These are phyloP conservation scores for Rambutsinella grinnellia DNA, from an alignment of 2,888 invertebrate genomes.

Conservation along the genomic window DNA sequence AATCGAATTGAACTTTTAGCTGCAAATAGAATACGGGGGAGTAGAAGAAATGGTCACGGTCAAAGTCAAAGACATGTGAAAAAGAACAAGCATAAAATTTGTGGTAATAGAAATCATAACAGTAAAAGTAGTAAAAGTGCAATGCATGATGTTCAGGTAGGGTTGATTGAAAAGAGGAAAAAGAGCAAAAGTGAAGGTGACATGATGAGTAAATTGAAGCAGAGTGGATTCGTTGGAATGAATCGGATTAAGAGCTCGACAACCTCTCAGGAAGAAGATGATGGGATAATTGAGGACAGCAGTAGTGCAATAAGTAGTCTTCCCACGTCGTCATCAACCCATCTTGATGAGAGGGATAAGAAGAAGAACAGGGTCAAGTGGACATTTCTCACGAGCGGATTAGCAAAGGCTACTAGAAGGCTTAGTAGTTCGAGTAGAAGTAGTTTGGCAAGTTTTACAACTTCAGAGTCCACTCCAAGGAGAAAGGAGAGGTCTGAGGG, in stretches of 20 bases:
- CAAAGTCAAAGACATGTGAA: not conserved
- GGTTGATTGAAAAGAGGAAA: not conserved
- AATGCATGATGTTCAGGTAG: not conserved
- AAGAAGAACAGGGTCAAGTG: slow-evolving; percentile 39
- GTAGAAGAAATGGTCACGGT: not conserved
- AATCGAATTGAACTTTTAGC: not conserved
- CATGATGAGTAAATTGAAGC: slow-evolving; percentile 16
- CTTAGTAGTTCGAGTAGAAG: slow-evolving; percentile 36
- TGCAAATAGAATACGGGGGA: not conserved
- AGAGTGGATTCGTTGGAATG: slow-evolving; percentile 14
- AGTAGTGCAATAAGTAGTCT: slow-evolving; percentile 39
- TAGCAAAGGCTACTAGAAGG: slow-evolving; percentile 44
- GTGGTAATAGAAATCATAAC: slow-evolving; percentile 6
- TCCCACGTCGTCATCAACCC: slow-evolving; percentile 21
- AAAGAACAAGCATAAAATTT: not conserved
- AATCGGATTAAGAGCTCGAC: slow-evolving; percentile 19
- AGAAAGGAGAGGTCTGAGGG: slow-evolving; percentile 9
- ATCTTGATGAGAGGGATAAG: not conserved
- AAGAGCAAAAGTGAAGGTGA: not conserved
- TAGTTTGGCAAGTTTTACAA: slow-evolving; percentile 3
- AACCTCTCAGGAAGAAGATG: not conserved
- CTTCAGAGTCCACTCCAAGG: slow-evolving; percentile 6
- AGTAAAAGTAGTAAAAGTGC: not conserved
- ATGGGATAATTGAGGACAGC: slow-evolving; percentile 24
- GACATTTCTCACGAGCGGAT: slow-evolving; percentile 45